Evolutionary conservation across 2,113 vertebrate species (phyloP).

Genomic region (Alces alces): DNA sequence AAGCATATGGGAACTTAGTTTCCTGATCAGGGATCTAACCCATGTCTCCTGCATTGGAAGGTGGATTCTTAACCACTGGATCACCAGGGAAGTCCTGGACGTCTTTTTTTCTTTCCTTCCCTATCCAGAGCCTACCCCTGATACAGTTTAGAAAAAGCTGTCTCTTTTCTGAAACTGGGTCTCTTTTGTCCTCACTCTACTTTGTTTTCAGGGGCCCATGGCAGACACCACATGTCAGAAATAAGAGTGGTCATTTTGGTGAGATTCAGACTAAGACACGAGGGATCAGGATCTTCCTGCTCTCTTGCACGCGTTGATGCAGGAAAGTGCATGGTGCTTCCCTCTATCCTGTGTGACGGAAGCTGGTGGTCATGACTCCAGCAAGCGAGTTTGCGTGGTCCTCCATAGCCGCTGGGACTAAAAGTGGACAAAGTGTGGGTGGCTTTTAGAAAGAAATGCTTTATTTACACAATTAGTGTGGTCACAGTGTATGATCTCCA

Average conservation of each 20-base stretch:
- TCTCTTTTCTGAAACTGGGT: background rate
- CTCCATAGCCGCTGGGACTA: background rate
- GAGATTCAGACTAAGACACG: background rate
- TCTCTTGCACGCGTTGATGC: fast-evolving
- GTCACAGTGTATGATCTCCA: background rate
- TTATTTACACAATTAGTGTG: background rate
- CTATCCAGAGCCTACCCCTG: background rate
- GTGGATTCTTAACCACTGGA: background rate
- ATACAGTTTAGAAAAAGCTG: background rate
- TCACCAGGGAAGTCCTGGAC: background rate
- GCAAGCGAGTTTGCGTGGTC: background rate
- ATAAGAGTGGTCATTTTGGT: background rate
- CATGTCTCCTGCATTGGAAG: background rate
- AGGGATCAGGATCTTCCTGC: background rate
- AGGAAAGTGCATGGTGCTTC: background rate
- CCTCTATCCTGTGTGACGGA: background rate
- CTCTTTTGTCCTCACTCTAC: background rate
- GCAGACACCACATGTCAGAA: background rate
- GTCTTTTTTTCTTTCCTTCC: conserved; percentile 20
- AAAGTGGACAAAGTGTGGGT: no score
- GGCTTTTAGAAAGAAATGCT: background rate
- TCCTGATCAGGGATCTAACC: background rate
- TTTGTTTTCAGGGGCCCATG: background rate
- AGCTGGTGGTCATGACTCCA: background rate
- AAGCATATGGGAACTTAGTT: background rate